Evolutionary conservation across 1,140 invertebrate genomes (phyloP).

Genomic region (Laodelphax striatellus): DNA sequence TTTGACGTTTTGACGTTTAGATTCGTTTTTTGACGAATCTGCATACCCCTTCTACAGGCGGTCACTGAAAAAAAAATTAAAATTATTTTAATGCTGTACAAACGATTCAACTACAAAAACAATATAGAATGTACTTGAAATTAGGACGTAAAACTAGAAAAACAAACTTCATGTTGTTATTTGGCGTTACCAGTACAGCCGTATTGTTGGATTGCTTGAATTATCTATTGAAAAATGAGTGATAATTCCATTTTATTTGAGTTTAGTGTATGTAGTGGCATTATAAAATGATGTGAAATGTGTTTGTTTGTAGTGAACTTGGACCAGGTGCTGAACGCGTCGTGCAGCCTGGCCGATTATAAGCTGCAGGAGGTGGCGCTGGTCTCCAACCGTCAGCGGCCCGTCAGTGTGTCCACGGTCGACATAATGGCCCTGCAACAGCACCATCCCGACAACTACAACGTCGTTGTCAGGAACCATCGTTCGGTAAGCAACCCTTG

Average conservation of each 20-base stretch:
- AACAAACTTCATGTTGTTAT: too few relatives aligned
- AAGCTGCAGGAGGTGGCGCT: slow-evolving; percentile 51
- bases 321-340: slow-evolving; percentile 44
- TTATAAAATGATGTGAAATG: neutral
- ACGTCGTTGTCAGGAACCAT: slow-evolving; percentile 23
- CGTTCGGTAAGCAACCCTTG: slow-evolving; percentile 26
- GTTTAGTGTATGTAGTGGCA: neutral
- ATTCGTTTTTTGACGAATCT: too few relatives aligned
- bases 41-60: too few relatives aligned
- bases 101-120: too few relatives aligned
- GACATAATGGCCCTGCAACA: slow-evolving; percentile 48
- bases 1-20: too few relatives aligned
- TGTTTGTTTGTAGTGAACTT: slow-evolving; percentile 41
- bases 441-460: slow-evolving; percentile 31
- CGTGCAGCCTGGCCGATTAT: slow-evolving; percentile 47
- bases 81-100: too few relatives aligned
- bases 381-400: slow-evolving; percentile 38
- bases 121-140: too few relatives aligned
- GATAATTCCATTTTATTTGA: neutral
- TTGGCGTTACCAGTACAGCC: too few relatives aligned
- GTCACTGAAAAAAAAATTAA: too few relatives aligned
- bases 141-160: too few relatives aligned
- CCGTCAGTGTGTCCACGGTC: slow-evolving; percentile 39
- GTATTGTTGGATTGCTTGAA: too few relatives aligned
- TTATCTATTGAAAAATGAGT: too few relatives aligned